Evolutionary conservation across 64 coral and sea anemone genomes (phyloP), one percentile per base, ranked within the genome.

Genomic region (Montipora capricornis): DNA sequence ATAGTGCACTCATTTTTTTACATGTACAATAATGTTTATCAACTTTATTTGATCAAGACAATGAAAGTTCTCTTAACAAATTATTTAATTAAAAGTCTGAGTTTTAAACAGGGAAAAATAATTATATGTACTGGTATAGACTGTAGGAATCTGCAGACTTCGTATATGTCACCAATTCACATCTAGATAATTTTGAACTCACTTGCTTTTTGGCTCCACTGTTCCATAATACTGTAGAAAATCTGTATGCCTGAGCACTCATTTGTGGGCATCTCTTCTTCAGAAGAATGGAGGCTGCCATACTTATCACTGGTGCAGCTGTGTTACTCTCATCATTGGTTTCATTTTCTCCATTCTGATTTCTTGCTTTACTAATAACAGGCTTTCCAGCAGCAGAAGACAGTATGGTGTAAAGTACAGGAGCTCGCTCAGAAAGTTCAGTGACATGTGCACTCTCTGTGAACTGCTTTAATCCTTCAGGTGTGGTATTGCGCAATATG

Each of bases 191-290:
- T 29, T 29, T 29, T 29, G 29, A 55, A 55, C 52, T 55, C 5
- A 87, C 83, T 66, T 87, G 83, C 17, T 87, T 73, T 17, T 87
- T 87, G 70, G 83, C 83, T n/a, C 83, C 66, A 87, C 83, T 87
- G 4, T 73, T 8, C 83, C 83, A 87, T 51, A 87, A 16, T 10
- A 87, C 83, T 73, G 66, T 87, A 12, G 62, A 68, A 47, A 87
- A 6, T 20, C 83, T 87, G 66, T 87, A 87, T 3, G 66, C 83
- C 10, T 71, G 83, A 17, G 83, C 83, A 68, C 62, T 71, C 83
- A 87, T 87, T 20, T 87, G 61, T 8, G 70, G 44, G 83, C 83
- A 87, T 47, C 66, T 87, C 20, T 47, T 8, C 70, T 73, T 87
- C 14, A 87, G 37, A 22, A 87, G 83, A 15, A 87, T 73, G 37